Evolutionary conservation across 2,797 vertebrate species (phyloP).

Genomic region (Neosilurus mollespiculum): DNA sequence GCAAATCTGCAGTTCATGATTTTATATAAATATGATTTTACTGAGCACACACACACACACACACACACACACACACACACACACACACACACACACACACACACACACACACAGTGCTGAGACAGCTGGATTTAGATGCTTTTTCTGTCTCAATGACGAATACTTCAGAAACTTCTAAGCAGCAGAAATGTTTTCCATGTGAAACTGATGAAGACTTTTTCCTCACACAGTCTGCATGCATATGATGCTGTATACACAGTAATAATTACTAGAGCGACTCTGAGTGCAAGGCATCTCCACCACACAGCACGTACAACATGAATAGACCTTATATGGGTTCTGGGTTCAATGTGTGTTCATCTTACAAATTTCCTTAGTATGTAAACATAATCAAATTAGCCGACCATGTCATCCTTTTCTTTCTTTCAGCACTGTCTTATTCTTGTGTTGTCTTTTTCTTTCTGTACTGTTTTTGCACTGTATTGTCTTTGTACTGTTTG

Average conservation of each 20-base stretch:
- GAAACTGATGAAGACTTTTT: neutral
- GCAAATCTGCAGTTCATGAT: neutral
- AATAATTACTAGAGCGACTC: neutral
- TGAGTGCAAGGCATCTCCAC: no score
- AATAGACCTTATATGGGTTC: no score
- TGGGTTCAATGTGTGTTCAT: no score
- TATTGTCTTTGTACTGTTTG: no score
- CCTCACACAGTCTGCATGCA: neutral
- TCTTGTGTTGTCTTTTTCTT: no score
- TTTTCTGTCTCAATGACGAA: neutral
- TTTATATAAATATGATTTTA: neutral
- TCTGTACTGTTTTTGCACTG: no score
- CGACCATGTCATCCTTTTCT: no score
- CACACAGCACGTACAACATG: no score
- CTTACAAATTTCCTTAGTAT: no score
- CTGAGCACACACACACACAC: neutral
- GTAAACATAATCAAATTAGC: no score
- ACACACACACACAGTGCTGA: neutral
- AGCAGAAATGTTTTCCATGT: neutral
- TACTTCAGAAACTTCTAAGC: slow-evolving; percentile 18
- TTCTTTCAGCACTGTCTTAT: no score
- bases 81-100: neutral
- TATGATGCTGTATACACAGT: neutral
- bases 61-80: neutral
- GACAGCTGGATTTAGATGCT: neutral